These are phyloP conservation scores for Vidua chalybeata DNA, from an alignment of 2,113 vertebrate genomes.

Conservation along the genomic window DNA sequence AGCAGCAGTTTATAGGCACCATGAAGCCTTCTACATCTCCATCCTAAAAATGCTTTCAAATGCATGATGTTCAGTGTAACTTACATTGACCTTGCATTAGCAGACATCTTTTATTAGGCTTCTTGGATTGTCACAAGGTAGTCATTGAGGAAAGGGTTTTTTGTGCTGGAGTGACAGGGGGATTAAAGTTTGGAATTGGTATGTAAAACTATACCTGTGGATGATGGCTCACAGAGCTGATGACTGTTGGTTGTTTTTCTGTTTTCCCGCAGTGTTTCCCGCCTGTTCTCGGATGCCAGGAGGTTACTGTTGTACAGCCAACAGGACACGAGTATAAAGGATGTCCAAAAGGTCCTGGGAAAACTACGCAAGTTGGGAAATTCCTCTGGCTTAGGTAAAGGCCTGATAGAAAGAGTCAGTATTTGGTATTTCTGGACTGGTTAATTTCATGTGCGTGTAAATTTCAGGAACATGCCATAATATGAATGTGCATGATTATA, in stretches of 20 bases:
- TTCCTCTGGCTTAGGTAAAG: conserved; percentile 77
- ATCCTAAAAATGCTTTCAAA: neutral
- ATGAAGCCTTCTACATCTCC: neutral
- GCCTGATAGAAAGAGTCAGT: neutral
- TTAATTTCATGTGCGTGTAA: neutral
- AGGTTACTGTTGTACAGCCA: conserved; percentile 92
- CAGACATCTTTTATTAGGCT: neutral
- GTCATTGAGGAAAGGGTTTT: neutral
- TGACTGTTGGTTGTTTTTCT: neutral
- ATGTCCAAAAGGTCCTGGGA: conserved; percentile 74
- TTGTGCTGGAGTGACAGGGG: neutral
- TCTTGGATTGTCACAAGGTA: neutral
- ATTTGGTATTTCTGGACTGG: neutral
- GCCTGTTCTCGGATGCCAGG: conserved; percentile 89
- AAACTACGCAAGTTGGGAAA: conserved; percentile 64
- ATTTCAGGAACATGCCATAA: neutral
- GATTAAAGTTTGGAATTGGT: neutral
- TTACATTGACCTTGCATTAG: neutral
- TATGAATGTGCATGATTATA: rapidly evolving
- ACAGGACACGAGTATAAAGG: conserved; percentile 84
- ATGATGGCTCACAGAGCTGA: neutral
- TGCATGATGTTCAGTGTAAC: neutral
- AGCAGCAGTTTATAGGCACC: neutral
- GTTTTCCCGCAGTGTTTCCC: conserved; percentile 82
- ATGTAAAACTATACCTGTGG: neutral